These are phyloP conservation scores for Thaumetopoea pityocampa DNA, from an alignment of 1,140 invertebrate genomes.

Conservation along the genomic window DNA sequence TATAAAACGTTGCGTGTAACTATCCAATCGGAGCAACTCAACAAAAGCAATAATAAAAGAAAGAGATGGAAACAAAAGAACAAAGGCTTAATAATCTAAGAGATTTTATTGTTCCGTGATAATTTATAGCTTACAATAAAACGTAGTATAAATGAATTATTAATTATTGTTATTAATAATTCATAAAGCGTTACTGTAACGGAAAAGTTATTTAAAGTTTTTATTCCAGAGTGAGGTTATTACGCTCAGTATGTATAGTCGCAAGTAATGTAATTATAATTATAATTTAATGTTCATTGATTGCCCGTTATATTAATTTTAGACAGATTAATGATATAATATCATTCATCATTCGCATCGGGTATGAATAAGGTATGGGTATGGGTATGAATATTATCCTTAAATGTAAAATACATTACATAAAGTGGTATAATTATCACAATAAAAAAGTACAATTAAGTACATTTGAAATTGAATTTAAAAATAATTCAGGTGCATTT, in stretches of 20 bases:
- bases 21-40: conserved; percentile 2
- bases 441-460: no score
- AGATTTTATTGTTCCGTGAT: conserved; percentile 21
- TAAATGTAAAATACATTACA: no score
- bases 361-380: no score
- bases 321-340: no score
- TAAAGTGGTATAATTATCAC: no score
- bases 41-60: conserved; percentile 8
- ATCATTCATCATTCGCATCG: no score
- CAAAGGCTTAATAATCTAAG: conserved; percentile 18
- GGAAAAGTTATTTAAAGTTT: conserved; percentile 21
- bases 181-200: conserved; percentile 15
- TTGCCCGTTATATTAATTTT: no score
- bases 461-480: no score
- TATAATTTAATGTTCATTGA: conserved; percentile 5
- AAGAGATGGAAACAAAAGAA: no score
- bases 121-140: conserved; percentile 23
- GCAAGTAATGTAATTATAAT: conserved; percentile 12
- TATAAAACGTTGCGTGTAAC: conserved; percentile 11
- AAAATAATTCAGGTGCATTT: no score
- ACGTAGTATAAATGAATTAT: conserved; percentile 22
- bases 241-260: not conserved
- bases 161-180: conserved; percentile 24
- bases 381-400: no score
- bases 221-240: not conserved